Evolutionary conservation across 2,797 vertebrate genomes (phyloP).

Genomic region (Chelidonichthys spinosus): DNA sequence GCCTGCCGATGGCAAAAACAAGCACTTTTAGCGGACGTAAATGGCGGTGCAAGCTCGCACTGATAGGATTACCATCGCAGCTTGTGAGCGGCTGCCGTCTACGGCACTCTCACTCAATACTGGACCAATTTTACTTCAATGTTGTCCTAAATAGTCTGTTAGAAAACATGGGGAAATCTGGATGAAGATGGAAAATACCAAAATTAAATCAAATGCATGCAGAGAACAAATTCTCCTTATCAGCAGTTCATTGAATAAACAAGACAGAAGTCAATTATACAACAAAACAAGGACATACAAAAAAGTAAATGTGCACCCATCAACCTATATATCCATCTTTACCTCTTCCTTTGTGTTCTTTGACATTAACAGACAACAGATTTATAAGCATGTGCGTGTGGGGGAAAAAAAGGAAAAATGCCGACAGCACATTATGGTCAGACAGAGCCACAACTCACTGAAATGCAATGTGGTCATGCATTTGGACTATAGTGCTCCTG

Average conservation of each 20-base stretch:
- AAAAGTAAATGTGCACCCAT: not conserved
- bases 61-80: not conserved
- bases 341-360: not conserved
- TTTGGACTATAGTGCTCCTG: not conserved
- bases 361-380: not conserved
- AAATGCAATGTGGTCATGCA: not conserved
- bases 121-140: not conserved
- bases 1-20: not conserved
- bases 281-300: not conserved
- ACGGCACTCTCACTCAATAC: not conserved
- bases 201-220: not conserved
- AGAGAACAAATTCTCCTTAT: not conserved
- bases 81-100: not conserved
- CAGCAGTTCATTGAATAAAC: not conserved
- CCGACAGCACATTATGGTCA: not conserved
- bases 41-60: not conserved
- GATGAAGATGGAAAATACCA: not conserved
- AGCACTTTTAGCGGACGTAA: not conserved
- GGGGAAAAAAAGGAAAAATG: not conserved
- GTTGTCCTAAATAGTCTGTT: not conserved
- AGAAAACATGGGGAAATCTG: not conserved
- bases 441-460: not conserved
- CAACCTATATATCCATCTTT: not conserved
- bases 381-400: not conserved
- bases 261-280: not conserved